Conservation (phyloP, 2,888 invertebrate genomes). For the Pasiphila rectangulata region DNA sequence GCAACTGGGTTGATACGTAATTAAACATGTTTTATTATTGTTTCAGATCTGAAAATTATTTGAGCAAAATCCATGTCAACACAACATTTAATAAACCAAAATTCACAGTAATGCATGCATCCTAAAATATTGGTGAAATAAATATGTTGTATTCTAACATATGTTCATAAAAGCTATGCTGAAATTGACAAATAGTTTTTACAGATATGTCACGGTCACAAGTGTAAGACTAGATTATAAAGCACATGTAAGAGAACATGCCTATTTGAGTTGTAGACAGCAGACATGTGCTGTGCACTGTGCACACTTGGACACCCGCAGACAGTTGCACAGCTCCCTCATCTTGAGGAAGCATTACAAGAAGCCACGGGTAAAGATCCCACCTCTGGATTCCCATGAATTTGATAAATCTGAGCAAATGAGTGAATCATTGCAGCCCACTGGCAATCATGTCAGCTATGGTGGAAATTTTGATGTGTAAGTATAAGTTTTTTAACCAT, state of each 20-base stretch:
- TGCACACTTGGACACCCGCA: slow-evolving; percentile 19
- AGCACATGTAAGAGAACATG: slow-evolving; percentile 51
- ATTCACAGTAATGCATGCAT: slow-evolving; percentile 45
- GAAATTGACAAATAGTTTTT: slow-evolving; percentile 74
- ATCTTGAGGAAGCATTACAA: slow-evolving; percentile 43
- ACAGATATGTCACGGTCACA: slow-evolving; percentile 65
- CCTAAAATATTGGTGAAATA: slow-evolving; percentile 42
- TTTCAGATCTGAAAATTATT: slow-evolving; percentile 57
- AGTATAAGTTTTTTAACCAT: slow-evolving; percentile 34
- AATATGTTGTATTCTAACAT: slow-evolving; percentile 49
- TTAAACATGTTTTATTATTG: slow-evolving; percentile 37
- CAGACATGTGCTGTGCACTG: slow-evolving; percentile 49
- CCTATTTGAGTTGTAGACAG: slow-evolving; percentile 50
- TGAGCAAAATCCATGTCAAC: slow-evolving; percentile 70
- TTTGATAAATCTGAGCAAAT: slow-evolving; percentile 49
- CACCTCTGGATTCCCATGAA: slow-evolving; percentile 45
- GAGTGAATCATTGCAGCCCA: slow-evolving; percentile 58
- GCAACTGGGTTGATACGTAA: too few species aligned
- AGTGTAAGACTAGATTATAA: slow-evolving; percentile 48
- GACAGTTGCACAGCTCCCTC: slow-evolving; percentile 37
- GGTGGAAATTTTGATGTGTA: slow-evolving; percentile 64
- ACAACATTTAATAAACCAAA: slow-evolving; percentile 30
- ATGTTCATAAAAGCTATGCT: slow-evolving; percentile 67
- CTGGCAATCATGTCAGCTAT: slow-evolving; percentile 49
- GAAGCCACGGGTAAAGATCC: slow-evolving; percentile 47